Evolutionary conservation across 2,797 vertebrate genomes (phyloP), one percentile per base, ranked within the genome.

Genomic region (Sebastes baramenuke): DNA sequence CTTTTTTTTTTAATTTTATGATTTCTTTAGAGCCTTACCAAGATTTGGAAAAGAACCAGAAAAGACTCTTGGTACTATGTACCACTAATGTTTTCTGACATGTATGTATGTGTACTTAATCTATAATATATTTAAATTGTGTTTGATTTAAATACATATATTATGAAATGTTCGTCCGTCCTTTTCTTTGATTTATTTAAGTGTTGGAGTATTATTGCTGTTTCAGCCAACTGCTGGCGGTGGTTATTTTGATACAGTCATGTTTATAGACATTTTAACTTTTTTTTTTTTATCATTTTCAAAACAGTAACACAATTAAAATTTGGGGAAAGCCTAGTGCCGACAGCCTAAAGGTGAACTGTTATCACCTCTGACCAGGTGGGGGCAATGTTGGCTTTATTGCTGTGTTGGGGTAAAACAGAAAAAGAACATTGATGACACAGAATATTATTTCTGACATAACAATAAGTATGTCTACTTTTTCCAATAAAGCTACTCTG

Each of bases 51-150:
- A 92, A 93, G 93, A 97, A 96, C 95, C 94, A 96, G 94, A 96
- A 95, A 95, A 96, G 95, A 96, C 95, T 96, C 96, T 97, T 98
- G 98, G 98, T 99, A 99, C 98, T 96, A 96, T 99, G 98, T 99
- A 99, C 98, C 98, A 96, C 91, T 94, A 95, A 96, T 97, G 97
- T 96, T 97, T 97, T 97, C 95, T 96, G 95, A 97, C 93, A 95
- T 97, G 95, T 98, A 95, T 97, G 95, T 98, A 97, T 94, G 96
- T 99, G 97, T 97, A 97, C 96, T 95, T 98, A 97, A 98, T 97
- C 96, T 96, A 97, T 97, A 97, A 97, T 97, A 93, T 99, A 99
- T 99, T 99, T 99, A 96, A 99, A 97, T 96, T 98, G 98, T 99
- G 97, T 98, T 97, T 97, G 97, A 98, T 99, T 98, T 97, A 96